A percentile compares a stretch with the other conserved stretches of the same genome.
phyloP scores from a whole-genome alignment of 2,113 vertebrate species.

The Eira barbara region DNA sequence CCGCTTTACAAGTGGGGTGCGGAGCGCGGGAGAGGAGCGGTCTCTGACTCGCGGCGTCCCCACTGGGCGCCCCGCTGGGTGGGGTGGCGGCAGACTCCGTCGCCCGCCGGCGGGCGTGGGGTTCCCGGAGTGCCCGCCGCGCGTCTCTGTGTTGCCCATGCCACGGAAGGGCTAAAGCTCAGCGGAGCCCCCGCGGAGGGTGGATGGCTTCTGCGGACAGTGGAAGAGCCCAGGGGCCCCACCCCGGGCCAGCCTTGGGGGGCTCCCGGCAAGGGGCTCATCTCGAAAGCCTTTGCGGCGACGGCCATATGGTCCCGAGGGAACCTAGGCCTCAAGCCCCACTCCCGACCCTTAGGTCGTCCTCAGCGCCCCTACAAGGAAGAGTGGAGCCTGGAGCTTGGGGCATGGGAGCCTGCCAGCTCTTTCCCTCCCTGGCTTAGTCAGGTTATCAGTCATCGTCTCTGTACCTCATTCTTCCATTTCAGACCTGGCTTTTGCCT shows the following conservation, averaged over 20 bases:
- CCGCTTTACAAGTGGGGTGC: not conserved
- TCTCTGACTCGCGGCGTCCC: not conserved
- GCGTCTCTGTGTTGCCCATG: not conserved
- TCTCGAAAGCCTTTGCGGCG: not conserved
- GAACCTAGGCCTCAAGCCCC: not conserved
- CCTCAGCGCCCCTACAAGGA: not conserved
- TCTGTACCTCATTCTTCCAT: not conserved
- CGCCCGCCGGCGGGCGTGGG: not conserved
- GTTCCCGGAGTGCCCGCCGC: accelerated
- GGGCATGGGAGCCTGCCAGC: not conserved
- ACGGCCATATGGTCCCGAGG: not conserved
- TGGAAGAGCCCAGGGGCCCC: not conserved
- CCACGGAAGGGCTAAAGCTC: not conserved
- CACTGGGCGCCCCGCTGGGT: accelerated
- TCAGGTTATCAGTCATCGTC: not conserved
- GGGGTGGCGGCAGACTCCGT: not conserved
- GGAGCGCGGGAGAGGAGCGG: not conserved
- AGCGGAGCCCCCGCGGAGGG: not conserved
- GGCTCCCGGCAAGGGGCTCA: not conserved
- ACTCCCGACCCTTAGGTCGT: not conserved
- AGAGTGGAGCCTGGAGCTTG: not conserved
- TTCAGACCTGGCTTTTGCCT: not conserved
- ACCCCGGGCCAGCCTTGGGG: not conserved
- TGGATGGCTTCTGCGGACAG: not conserved
- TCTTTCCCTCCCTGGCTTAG: not conserved